Evolutionary conservation across 2,797 vertebrate genomes (phyloP).

Genomic region (Chanos chanos): DNA sequence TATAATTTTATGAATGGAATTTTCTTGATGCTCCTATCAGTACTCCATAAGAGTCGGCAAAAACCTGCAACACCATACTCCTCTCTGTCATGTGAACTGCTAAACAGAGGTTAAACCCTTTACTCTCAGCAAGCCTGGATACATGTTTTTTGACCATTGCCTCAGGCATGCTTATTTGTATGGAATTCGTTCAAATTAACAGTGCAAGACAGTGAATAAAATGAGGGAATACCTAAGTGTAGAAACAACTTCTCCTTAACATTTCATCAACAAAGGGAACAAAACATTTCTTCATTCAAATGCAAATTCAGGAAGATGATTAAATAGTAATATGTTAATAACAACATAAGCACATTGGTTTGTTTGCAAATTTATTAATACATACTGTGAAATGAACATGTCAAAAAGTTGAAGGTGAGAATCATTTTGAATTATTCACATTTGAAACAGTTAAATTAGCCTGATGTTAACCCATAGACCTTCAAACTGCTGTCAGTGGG

Average conservation of each 20-base stretch:
- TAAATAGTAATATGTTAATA: constrained; percentile 39
- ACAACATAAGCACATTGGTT: background rate
- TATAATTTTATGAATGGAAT: too few relatives aligned
- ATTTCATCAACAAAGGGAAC: constrained; percentile 40
- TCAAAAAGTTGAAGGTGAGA: background rate
- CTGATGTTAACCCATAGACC: constrained; percentile 67
- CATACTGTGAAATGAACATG: background rate
- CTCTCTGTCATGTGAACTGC: constrained; percentile 41
- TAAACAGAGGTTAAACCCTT: constrained; percentile 43
- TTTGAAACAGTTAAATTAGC: background rate
- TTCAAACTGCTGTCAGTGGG: constrained; percentile 57
- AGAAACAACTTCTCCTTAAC: constrained; percentile 32
- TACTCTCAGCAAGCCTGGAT: constrained; percentile 33
- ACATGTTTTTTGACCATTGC: constrained; percentile 33
- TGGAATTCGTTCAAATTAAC: too few relatives aligned
- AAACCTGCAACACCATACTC: background rate
- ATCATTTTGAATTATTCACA: background rate
- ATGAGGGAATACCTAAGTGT: constrained; percentile 34
- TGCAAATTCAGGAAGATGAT: constrained; percentile 46
- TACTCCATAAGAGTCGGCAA: too few relatives aligned
- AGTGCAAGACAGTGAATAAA: too few relatives aligned
- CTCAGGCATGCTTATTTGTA: constrained; percentile 47
- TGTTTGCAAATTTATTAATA: too few relatives aligned
- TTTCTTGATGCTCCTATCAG: too few relatives aligned
- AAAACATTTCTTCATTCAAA: constrained; percentile 44